Conservation (phyloP, 2,888 invertebrate genomes). For the Ctena decussata region DNA sequence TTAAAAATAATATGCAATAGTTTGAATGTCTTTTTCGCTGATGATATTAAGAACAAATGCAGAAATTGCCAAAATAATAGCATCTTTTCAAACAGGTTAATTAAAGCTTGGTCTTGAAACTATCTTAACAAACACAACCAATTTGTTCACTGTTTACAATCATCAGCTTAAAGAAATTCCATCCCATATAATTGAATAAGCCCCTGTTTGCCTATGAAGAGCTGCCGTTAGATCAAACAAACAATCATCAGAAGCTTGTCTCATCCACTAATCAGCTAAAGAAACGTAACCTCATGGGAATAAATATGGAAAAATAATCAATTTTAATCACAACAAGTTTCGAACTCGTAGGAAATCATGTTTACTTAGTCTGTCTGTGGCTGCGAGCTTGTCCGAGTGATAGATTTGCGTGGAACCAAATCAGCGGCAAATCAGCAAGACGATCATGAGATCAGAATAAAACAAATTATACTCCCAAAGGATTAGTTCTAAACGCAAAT, state of each 20-base stretch:
- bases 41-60: background rate
- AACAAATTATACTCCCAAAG: slow-evolving; percentile 57
- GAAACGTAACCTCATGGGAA: slow-evolving; percentile 73
- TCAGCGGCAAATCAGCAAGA: slow-evolving; percentile 60
- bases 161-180: slow-evolving; percentile 78
- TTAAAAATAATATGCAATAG: background rate
- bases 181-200: slow-evolving; percentile 81
- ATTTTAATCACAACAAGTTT: slow-evolving; percentile 80
- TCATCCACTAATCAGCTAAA: slow-evolving; percentile 67
- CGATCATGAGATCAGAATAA: slow-evolving; percentile 52
- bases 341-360: slow-evolving; percentile 75
- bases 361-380: slow-evolving; percentile 71
- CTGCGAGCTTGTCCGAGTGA: slow-evolving; percentile 49
- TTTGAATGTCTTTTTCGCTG: background rate
- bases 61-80: background rate
- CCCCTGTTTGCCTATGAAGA: slow-evolving; percentile 74
- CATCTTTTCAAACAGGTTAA: slow-evolving; percentile 64
- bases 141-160: slow-evolving; percentile 74
- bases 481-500: slow-evolving; percentile 45
- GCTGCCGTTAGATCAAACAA: slow-evolving; percentile 72
- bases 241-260: slow-evolving; percentile 73
- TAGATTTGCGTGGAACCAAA: slow-evolving; percentile 63
- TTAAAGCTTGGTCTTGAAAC: slow-evolving; percentile 70
- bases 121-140: slow-evolving; percentile 71
- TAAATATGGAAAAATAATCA: slow-evolving; percentile 76